These are phyloP conservation scores for Drosophila melanica DNA, from an alignment of 1,140 invertebrate genomes.

Conservation along the genomic window DNA sequence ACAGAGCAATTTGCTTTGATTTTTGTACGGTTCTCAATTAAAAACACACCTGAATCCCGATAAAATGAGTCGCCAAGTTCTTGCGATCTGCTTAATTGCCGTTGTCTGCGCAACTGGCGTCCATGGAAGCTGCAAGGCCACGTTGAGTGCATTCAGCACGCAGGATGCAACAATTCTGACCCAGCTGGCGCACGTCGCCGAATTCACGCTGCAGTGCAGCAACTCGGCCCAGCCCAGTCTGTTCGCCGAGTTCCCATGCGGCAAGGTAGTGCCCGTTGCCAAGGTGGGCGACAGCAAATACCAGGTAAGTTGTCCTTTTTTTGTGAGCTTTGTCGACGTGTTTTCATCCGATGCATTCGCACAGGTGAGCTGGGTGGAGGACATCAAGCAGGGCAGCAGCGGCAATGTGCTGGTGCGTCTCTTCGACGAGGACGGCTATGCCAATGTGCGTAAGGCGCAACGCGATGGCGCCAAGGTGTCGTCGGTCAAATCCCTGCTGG, in stretches of 20 bases:
- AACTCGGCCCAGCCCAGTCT: conserved; percentile 87
- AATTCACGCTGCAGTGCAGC: conserved; percentile 89
- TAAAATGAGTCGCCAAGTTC: conserved; percentile 63
- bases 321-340: too few relatives aligned
- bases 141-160: conserved; percentile 91
- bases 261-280: conserved; percentile 91
- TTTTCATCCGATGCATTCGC: conserved; percentile 39
- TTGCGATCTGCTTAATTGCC: conserved; percentile 58
- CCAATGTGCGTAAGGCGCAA: conserved; percentile 90
- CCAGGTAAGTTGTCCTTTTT: conserved; percentile 50
- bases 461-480: conserved; percentile 88
- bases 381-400: conserved; percentile 90
- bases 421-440: conserved; percentile 96
- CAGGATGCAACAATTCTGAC: conserved; percentile 95
- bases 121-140: conserved; percentile 86
- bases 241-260: conserved; percentile 93
- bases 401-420: conserved; percentile 92
- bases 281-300: conserved; percentile 86
- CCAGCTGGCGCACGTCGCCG: conserved; percentile 91
- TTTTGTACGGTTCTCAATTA: conserved; percentile 36
- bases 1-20: background rate
- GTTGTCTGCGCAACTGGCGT: conserved; percentile 50
- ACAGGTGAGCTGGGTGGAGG: conserved; percentile 97
- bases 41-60: conserved; percentile 24
- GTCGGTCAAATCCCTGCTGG: conserved; percentile 89